Base-by-base conservation (phyloP, 2,113 vertebrate species). In the Gallinago jamesoni region DNA sequence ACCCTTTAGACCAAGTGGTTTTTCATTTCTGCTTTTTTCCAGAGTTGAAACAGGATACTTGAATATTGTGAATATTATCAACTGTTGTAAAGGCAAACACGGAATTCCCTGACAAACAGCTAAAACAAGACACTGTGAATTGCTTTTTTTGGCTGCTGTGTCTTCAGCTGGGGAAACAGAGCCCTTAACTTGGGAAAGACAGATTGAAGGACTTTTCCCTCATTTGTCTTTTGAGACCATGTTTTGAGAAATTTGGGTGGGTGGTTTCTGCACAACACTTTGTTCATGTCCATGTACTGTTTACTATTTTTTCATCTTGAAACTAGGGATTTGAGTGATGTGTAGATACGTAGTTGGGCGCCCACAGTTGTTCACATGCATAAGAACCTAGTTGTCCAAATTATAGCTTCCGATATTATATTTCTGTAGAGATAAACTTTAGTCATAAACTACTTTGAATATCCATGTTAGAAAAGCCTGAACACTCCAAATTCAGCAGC, bases 91-190 rank as follows among this genome's bases (percentile, higher is more conserved):
- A 94, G 79, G 33, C 24, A 84, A 95, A 77, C 27, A 74, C 1
- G 25, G 64, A 89, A 55, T 94, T 87, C 69, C 77, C 66, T 81
- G 39, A 84, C 47, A 92, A 90, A 86, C 13, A 78, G 28, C n/a
- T 82, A 56, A 84, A 87, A 28, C 50, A 85, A 53, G 35, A 77
- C 45, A 30, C 11, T n/a, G 33, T 41, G 12, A 35, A 67, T 55
- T 87, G 43, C 37, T 19, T 75, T 83, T 69, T 62, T 84, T 70
- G 37, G 43, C 48, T 95, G 33, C 28, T 59, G 15, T 80, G 18
- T 48, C 14, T 89, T 84, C 56, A 64, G 31, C 16, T 70, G 43
- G 55, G 27, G 55, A 81, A 92, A 93, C 10, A 60, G 53, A 83
- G 87, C 30, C 10, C 41, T 82, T 37, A 33, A 76, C 35, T 73